phyloP scores from a whole-genome alignment of 2,888 invertebrate genomes.

The Therioaphis trifolii region DNA sequence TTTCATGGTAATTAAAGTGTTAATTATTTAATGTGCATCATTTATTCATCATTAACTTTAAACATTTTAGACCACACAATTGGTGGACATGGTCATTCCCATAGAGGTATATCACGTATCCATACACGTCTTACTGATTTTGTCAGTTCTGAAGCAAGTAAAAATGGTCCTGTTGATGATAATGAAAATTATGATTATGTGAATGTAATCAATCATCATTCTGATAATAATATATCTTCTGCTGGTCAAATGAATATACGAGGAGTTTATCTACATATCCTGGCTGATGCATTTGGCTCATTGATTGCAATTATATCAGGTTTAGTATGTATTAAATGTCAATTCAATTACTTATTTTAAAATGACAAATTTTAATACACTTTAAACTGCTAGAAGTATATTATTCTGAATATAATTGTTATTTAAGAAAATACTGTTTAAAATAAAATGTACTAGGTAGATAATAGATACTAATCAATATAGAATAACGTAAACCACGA shows the following conservation, averaged over 20 bases:
- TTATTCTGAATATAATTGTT: no score
- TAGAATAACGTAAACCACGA: no score
- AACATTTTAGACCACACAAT: slow-evolving; percentile 64
- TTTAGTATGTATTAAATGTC: slow-evolving; percentile 69
- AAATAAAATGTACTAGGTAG: no score
- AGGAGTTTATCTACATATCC: slow-evolving; percentile 96
- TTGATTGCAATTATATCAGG: slow-evolving; percentile 91
- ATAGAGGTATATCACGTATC: slow-evolving; percentile 74
- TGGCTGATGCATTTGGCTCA: slow-evolving; percentile 96
- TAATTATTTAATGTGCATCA: neutral
- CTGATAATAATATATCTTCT: slow-evolving; percentile 70
- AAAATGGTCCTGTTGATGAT: slow-evolving; percentile 74
- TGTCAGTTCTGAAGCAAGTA: slow-evolving; percentile 68
- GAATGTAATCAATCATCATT: slow-evolving; percentile 69
- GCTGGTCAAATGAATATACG: slow-evolving; percentile 96
- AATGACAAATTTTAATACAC: no score
- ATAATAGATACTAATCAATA: no score
- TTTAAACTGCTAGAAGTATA: no score
- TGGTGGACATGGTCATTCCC: slow-evolving; percentile 73
- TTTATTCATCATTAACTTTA: slow-evolving; percentile 30
- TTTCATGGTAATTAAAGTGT: slow-evolving; percentile 74
- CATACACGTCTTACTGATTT: slow-evolving; percentile 74
- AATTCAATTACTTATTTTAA: no score
- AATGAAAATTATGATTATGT: slow-evolving; percentile 79
- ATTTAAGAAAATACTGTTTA: no score